Evolutionary conservation across 2,888 invertebrate species (phyloP).

Genomic region (Cheiracanthium punctorium): DNA sequence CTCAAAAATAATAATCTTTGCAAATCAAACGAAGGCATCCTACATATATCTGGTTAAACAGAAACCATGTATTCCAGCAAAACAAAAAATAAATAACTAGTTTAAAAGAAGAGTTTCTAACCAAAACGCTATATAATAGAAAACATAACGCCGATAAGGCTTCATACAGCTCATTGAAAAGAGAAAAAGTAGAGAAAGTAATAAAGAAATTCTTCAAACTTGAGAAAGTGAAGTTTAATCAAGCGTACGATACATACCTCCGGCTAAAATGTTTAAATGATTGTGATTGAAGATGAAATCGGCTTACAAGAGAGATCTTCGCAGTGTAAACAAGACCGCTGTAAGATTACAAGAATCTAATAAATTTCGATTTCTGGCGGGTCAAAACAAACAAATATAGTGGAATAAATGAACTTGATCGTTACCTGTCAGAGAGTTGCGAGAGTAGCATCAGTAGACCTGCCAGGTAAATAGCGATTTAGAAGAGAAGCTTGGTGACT

Average conservation of each 20-base stretch:
- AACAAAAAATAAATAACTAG: too few species aligned
- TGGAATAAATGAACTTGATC: background rate
- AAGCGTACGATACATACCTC: slow-evolving; percentile 12
- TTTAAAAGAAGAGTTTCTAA: too few species aligned
- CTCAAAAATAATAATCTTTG: too few species aligned
- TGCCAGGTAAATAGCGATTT: slow-evolving; percentile 57
- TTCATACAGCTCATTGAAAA: background rate
- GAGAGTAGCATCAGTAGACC: slow-evolving; percentile 41
- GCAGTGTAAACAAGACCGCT: background rate
- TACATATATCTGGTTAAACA: too few species aligned
- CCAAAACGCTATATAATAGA: too few species aligned
- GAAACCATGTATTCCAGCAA: too few species aligned
- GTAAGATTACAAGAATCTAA: background rate
- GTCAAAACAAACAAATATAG: background rate
- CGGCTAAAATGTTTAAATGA: background rate
- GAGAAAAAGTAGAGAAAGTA: background rate
- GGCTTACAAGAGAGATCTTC: background rate
- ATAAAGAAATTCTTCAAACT: background rate
- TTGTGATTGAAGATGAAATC: background rate
- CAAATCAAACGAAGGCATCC: too few species aligned
- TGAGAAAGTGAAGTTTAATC: slow-evolving; percentile 8
- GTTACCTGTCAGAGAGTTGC: slow-evolving; percentile 52
- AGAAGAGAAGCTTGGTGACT: slow-evolving; percentile 22
- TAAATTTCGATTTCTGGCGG: background rate
- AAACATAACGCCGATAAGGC: too few species aligned